These are phyloP conservation scores for Myotis yumanensis DNA, from an alignment of 2,113 vertebrate species.

Conservation along the genomic window DNA sequence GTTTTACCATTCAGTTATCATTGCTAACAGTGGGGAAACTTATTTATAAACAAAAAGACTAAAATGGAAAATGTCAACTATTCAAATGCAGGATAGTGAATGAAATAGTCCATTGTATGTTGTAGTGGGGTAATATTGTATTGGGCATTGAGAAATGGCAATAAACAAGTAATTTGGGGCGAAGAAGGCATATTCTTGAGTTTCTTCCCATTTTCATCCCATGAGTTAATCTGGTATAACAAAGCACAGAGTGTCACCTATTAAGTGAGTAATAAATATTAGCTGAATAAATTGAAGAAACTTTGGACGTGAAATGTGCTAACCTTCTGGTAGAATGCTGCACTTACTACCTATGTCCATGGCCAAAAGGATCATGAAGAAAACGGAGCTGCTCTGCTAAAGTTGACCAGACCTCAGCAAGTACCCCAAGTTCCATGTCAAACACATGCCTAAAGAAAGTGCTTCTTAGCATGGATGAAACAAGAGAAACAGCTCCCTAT, in stretches of 20 bases:
- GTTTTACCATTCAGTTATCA: not conserved
- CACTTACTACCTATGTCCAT: not conserved
- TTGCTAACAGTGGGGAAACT: not conserved
- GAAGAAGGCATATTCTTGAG: not conserved
- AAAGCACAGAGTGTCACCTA: not conserved
- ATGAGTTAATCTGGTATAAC: not conserved
- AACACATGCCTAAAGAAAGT: not conserved
- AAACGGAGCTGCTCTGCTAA: not conserved
- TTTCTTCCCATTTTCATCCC: not conserved
- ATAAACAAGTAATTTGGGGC: not conserved
- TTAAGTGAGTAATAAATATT: not conserved
- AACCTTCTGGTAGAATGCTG: fast-evolving
- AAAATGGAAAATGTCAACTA: not conserved
- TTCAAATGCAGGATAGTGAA: not conserved
- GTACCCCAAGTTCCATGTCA: not conserved
- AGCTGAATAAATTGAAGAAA: not conserved
- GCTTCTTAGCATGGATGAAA: not conserved
- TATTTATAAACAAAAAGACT: not conserved
- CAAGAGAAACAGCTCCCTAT: not conserved
- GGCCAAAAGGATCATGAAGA: not conserved
- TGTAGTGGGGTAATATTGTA: not conserved
- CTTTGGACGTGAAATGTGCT: not conserved
- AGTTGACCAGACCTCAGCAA: not conserved
- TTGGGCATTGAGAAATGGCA: not conserved
- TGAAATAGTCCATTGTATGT: not conserved